Percentiles rank a stretch among this genome's conserved stretches.
phyloP scores from a whole-genome alignment of 2,797 vertebrate genomes.

The Enteromius unitaeniatus region DNA sequence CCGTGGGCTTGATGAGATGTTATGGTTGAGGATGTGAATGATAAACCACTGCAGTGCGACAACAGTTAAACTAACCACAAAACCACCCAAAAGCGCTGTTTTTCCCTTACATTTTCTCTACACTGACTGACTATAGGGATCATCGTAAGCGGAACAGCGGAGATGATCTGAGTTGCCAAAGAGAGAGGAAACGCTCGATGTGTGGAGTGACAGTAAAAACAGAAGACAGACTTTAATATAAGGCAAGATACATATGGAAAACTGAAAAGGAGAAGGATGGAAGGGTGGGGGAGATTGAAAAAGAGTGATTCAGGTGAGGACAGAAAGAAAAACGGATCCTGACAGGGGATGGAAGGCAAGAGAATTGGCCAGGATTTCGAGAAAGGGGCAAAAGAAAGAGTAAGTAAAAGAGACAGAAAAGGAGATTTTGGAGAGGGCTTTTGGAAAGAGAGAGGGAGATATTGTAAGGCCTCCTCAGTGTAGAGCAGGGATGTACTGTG shows the following conservation, averaged over 20 bases:
- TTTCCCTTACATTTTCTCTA: background rate
- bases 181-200: background rate
- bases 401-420: conserved; percentile 57
- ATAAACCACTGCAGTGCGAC: conserved; percentile 44
- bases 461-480: conserved; percentile 69
- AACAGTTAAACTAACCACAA: conserved; percentile 32
- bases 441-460: conserved; percentile 48
- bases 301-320: conserved; percentile 33
- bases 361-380: conserved; percentile 54
- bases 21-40: conserved; percentile 19
- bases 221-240: background rate
- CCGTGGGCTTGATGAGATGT: conserved; percentile 45
- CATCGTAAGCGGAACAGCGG: background rate
- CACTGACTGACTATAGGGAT: background rate
- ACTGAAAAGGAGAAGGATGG: conserved; percentile 2
- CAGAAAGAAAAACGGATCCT: conserved; percentile 29
- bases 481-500: conserved; percentile 74
- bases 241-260: background rate
- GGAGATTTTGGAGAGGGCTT: conserved; percentile 27
- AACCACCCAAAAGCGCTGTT: conserved; percentile 21
- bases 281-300: conserved; percentile 46
- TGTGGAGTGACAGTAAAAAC: background rate
- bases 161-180: conserved; percentile 7
- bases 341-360: conserved; percentile 54
- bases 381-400: conserved; percentile 41